A percentile compares a stretch with the other conserved stretches of the same genome.
Evolutionary conservation across 2,888 invertebrate species (phyloP).

Genomic region (Ophioninae sp.): DNA sequence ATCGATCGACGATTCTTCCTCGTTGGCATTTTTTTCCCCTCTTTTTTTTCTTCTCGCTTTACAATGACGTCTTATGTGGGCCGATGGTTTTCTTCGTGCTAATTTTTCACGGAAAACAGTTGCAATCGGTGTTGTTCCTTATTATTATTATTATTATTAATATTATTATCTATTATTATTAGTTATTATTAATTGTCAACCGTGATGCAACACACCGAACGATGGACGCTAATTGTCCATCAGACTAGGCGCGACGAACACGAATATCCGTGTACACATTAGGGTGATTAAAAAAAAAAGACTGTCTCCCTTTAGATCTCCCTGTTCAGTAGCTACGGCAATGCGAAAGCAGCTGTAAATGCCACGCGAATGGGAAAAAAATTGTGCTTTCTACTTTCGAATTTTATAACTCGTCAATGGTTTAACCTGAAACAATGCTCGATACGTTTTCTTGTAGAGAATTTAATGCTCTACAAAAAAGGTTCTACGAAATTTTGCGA

Average conservation of each 20-base stretch:
- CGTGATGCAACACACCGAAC: conserved; percentile 40
- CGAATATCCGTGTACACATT: conserved; percentile 54
- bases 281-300: too few species aligned
- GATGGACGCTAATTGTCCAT: not conserved
- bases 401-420: too few species aligned
- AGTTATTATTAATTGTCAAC: conserved; percentile 22
- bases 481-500: too few species aligned
- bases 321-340: too few species aligned
- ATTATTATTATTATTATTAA: conserved; percentile 28
- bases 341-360: too few species aligned
- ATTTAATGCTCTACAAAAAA: not conserved
- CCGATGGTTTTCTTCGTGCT: conserved; percentile 57
- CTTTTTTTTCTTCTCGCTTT: conserved; percentile 27
- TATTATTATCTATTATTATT: conserved; percentile 16
- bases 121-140: conserved; percentile 44
- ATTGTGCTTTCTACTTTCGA: too few species aligned
- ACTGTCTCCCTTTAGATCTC: too few species aligned
- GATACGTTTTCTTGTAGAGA: too few species aligned
- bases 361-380: too few species aligned
- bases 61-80: conserved; percentile 60
- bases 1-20: conserved; percentile 38
- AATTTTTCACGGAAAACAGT: conserved; percentile 32
- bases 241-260: conserved; percentile 44
- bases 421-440: too few species aligned
- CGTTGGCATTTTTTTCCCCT: conserved; percentile 39